A percentile compares a stretch with the other conserved stretches of the same genome.
Evolutionary conservation across 2,797 vertebrate species (phyloP).

Genomic region (Epinephelus malabaricus): DNA sequence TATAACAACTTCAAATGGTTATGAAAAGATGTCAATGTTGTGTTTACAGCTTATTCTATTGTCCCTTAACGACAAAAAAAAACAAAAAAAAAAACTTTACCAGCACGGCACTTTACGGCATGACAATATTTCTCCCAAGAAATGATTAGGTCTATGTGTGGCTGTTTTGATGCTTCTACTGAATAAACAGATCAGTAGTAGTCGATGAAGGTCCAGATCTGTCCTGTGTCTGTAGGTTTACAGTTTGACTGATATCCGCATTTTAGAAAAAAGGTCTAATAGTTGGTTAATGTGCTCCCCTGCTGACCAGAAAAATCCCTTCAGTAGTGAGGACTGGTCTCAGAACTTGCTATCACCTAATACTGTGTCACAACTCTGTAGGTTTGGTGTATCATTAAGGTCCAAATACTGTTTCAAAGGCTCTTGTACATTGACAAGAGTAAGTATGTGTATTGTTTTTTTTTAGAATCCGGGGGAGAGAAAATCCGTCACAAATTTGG

Average conservation of each 20-base stretch:
- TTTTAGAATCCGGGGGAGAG: background rate
- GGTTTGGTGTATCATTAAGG: background rate
- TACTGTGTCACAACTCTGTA: background rate
- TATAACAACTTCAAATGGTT: background rate
- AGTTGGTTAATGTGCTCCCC: background rate
- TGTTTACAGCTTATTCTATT: conserved; percentile 1
- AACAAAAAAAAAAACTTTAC: background rate
- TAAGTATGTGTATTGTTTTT: background rate
- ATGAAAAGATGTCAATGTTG: background rate
- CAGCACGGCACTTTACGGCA: background rate
- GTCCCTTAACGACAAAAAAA: background rate
- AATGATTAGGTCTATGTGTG: background rate
- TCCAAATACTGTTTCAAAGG: background rate
- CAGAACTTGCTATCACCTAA: background rate
- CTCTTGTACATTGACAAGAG: background rate
- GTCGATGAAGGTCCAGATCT: background rate
- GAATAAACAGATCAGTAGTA: background rate
- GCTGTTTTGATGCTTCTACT: background rate
- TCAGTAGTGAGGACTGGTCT: background rate
- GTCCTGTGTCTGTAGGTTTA: conserved; percentile 6
- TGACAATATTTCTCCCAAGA: background rate
- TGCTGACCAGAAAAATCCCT: background rate
- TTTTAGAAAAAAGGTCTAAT: background rate
- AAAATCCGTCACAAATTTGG: background rate
- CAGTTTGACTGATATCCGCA: conserved; percentile 22